Conservation (phyloP, 2,797 vertebrate species). For the Melopsittacus undulatus region DNA sequence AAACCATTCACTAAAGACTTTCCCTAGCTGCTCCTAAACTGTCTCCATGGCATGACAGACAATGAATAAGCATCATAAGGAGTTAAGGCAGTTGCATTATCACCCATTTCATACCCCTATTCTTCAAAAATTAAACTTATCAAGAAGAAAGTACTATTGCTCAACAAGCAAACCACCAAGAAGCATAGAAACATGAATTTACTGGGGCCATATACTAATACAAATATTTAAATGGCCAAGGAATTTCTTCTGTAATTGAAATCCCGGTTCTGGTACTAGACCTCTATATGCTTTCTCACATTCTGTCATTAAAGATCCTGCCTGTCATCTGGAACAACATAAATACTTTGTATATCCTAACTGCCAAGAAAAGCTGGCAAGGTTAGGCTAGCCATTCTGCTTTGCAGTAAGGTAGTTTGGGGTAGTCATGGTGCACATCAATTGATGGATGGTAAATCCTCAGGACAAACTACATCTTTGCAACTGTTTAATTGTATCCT, state of each 20-base stretch:
- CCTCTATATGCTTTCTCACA: neutral
- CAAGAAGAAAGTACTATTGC: neutral
- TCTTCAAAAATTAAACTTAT: neutral
- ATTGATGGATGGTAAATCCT: neutral
- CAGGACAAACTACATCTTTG: neutral
- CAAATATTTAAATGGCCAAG: neutral
- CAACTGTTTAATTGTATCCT: neutral
- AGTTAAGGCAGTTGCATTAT: neutral
- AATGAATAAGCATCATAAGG: neutral
- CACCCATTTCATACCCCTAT: accelerated
- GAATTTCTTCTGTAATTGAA: neutral
- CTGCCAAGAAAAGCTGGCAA: neutral
- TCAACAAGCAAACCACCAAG: neutral
- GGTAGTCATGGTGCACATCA: neutral
- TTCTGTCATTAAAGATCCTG: neutral
- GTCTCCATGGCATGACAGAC: neutral
- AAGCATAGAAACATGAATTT: neutral
- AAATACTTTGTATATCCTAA: neutral
- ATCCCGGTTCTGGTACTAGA: neutral
- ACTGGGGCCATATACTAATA: neutral
- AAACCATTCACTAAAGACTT: neutral
- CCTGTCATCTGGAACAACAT: neutral
- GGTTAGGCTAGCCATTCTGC: neutral
- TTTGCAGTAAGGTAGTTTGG: neutral
- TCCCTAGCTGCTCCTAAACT: neutral